Conservation (phyloP, 2,797 vertebrate genomes). For the Glossophaga mutica region DNA sequence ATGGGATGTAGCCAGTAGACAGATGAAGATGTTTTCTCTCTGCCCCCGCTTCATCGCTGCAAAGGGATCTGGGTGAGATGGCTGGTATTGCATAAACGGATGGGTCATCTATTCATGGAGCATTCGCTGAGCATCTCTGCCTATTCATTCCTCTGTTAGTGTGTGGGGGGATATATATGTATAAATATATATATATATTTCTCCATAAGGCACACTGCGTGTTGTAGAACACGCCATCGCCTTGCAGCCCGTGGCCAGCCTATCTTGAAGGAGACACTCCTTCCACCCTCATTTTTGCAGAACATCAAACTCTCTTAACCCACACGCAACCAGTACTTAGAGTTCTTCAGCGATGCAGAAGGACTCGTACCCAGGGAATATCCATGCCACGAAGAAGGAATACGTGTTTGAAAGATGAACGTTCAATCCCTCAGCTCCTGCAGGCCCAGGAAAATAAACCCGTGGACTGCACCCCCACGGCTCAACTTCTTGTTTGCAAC, state of each 20-base stretch:
- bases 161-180: not conserved
- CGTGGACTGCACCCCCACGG: too few relatives aligned
- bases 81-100: not conserved
- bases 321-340: fast-evolving
- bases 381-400: not conserved
- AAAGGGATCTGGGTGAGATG: too few relatives aligned
- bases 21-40: too few relatives aligned
- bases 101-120: too few relatives aligned
- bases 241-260: too few relatives aligned
- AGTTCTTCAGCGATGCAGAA: too few relatives aligned
- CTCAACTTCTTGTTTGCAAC: not conserved
- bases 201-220: not conserved
- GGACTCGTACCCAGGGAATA: fast-evolving
- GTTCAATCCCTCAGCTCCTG: fast-evolving
- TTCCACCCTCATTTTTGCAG: not conserved
- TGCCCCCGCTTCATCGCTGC: too few relatives aligned
- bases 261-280: too few relatives aligned
- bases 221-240: fast-evolving
- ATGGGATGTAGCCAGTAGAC: too few relatives aligned
- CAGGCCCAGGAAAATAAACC: not conserved
- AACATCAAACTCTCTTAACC: fast-evolving
- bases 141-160: too few relatives aligned
- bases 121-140: not conserved
- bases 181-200: too few relatives aligned
- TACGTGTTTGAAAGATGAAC: too few relatives aligned